These are phyloP conservation scores for Carpatolechia fugitivella DNA, from an alignment of 2,888 invertebrate genomes.

Conservation along the genomic window DNA sequence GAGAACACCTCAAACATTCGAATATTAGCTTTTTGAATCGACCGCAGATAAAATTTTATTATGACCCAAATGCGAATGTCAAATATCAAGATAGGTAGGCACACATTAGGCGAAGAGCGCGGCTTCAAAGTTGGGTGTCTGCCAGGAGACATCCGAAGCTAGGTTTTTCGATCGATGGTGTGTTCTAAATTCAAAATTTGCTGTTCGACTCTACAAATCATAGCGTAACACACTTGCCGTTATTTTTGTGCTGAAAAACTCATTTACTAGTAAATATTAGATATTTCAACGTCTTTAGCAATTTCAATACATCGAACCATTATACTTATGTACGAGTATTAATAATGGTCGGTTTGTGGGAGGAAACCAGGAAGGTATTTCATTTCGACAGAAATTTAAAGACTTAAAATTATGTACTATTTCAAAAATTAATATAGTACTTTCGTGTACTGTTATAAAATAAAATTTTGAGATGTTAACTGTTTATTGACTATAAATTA, in stretches of 20 bases:
- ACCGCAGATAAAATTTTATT: slow-evolving; percentile 52
- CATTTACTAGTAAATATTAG: no score
- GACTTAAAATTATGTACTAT: no score
- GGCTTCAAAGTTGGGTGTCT: slow-evolving; percentile 40
- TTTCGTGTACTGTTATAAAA: no score
- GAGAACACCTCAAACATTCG: slow-evolving; percentile 30
- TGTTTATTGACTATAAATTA: no score
- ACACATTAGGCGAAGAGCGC: slow-evolving; percentile 33
- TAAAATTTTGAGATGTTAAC: no score
- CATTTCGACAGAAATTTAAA: background rate
- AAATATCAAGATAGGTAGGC: slow-evolving; percentile 39
- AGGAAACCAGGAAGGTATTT: background rate
- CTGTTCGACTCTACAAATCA: background rate
- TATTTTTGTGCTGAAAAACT: no score
- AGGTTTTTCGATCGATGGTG: slow-evolving; percentile 46
- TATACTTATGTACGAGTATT: background rate
- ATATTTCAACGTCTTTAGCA: no score
- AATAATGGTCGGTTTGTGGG: background rate
- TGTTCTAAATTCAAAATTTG: slow-evolving; percentile 33
- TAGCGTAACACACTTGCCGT: background rate
- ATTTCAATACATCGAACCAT: background rate
- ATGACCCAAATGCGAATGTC: slow-evolving; percentile 53
- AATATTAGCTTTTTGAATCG: slow-evolving; percentile 31
- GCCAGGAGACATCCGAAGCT: slow-evolving; percentile 39
- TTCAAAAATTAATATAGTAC: no score